These are phyloP conservation scores for Drosophila grimshawi DNA, from an alignment of 1,140 invertebrate species.

Conservation along the genomic window DNA sequence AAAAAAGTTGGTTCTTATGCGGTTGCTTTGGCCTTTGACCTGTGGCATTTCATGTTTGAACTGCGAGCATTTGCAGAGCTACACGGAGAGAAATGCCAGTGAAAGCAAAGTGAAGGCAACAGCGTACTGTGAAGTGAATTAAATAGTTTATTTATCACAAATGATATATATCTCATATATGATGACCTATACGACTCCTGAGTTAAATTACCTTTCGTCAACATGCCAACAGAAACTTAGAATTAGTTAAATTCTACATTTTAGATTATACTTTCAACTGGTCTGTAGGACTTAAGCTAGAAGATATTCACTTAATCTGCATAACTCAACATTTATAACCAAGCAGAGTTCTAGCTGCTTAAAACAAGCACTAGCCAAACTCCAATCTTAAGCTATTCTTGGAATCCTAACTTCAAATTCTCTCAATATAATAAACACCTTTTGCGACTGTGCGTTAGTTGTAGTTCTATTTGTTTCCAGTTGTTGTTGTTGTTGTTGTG, in stretches of 20 bases:
- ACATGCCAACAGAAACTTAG: not conserved
- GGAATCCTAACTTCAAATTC: not conserved
- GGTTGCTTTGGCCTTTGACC: constrained; percentile 70
- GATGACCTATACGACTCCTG: too few species aligned
- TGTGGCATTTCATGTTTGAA: constrained; percentile 69
- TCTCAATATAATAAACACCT: constrained; percentile 63
- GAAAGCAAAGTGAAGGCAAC: not conserved
- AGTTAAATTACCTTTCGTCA: not conserved
- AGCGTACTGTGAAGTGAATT: not conserved
- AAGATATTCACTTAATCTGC: too few species aligned
- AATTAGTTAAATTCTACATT: not conserved
- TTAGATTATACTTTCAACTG: too few species aligned
- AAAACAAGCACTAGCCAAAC: too few species aligned
- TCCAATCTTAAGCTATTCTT: too few species aligned
- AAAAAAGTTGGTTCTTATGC: constrained; percentile 71
- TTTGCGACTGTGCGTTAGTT: constrained; percentile 35
- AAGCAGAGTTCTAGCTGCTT: too few species aligned
- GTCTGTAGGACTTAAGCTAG: too few species aligned
- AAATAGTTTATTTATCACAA: too few species aligned
- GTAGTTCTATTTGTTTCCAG: constrained; percentile 47
- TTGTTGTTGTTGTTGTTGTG: constrained; percentile 44
- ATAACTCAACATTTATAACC: too few species aligned
- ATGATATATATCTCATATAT: too few species aligned
- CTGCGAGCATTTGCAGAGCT: constrained; percentile 45
- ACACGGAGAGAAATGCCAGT: constrained; percentile 46